Conservation (phyloP, 2,113 vertebrate genomes). For the Toxostoma redivivum region DNA sequence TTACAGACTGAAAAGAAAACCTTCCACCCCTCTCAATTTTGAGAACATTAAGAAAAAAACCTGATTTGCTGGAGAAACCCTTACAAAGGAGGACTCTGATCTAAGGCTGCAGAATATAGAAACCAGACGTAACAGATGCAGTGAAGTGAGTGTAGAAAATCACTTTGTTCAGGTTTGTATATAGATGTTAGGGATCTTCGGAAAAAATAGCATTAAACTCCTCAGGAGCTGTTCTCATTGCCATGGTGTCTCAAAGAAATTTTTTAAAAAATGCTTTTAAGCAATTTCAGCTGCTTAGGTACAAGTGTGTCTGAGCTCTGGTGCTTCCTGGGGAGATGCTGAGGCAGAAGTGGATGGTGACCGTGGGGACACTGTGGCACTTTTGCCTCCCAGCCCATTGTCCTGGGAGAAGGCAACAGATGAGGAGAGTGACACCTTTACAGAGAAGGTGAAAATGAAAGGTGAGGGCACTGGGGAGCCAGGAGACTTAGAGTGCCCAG, state of each 20-base stretch:
- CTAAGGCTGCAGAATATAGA: background rate
- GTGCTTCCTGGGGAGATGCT: background rate
- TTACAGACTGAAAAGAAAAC: background rate
- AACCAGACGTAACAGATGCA: background rate
- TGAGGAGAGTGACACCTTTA: background rate
- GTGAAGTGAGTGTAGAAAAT: background rate
- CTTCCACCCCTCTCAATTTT: accelerated
- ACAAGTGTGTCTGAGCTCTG: background rate
- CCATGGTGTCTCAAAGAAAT: background rate
- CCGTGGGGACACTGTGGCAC: background rate
- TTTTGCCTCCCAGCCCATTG: accelerated
- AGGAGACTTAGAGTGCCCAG: accelerated
- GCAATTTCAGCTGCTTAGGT: background rate
- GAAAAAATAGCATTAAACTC: background rate
- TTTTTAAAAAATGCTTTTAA: background rate
- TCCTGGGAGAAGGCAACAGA: background rate
- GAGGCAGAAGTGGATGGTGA: background rate
- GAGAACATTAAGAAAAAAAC: background rate
- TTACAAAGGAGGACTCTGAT: background rate
- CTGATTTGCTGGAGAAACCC: background rate
- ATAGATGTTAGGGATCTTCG: background rate
- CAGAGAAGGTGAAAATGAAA: background rate
- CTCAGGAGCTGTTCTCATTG: background rate
- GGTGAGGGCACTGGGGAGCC: background rate
- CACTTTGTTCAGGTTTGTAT: background rate